phyloP scores from a whole-genome alignment of 2,888 invertebrate genomes.

The Zonitis immaculata region DNA sequence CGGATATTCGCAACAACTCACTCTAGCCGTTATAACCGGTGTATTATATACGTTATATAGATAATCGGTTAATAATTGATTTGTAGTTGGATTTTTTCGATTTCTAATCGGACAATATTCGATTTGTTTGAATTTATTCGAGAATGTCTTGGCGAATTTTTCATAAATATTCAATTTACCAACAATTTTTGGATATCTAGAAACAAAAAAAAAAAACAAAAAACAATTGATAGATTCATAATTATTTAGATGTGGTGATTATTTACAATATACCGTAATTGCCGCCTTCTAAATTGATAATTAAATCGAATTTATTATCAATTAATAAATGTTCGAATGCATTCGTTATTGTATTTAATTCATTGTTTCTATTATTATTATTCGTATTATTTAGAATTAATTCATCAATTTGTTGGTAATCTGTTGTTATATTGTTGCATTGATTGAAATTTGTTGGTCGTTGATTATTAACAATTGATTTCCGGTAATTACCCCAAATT shows the following conservation, averaged over 20 bases:
- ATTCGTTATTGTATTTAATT: slow-evolving; percentile 51
- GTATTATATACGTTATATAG: slow-evolving; percentile 60
- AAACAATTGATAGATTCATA: too few species aligned
- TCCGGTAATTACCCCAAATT: slow-evolving; percentile 46
- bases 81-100: slow-evolving; percentile 27
- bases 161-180: slow-evolving; percentile 46
- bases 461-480: slow-evolving; percentile 37
- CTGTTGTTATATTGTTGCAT: slow-evolving; percentile 47
- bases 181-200: slow-evolving; percentile 38
- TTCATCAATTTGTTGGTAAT: slow-evolving; percentile 61
- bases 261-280: slow-evolving; percentile 57
- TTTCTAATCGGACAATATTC: neutral
- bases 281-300: slow-evolving; percentile 72
- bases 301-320: slow-evolving; percentile 64
- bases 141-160: slow-evolving; percentile 51
- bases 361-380: slow-evolving; percentile 41
- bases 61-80: slow-evolving; percentile 55
- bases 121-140: slow-evolving; percentile 43
- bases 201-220: too few species aligned
- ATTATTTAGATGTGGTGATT: too few species aligned
- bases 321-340: slow-evolving; percentile 63
- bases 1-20: slow-evolving; percentile 84
- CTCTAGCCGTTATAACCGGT: slow-evolving; percentile 65
- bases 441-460: slow-evolving; percentile 31
- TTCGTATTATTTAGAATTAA: slow-evolving; percentile 54